These are phyloP conservation scores for Ptychadena robeensis DNA, from an alignment of 2,797 vertebrate species.

Conservation along the genomic window DNA sequence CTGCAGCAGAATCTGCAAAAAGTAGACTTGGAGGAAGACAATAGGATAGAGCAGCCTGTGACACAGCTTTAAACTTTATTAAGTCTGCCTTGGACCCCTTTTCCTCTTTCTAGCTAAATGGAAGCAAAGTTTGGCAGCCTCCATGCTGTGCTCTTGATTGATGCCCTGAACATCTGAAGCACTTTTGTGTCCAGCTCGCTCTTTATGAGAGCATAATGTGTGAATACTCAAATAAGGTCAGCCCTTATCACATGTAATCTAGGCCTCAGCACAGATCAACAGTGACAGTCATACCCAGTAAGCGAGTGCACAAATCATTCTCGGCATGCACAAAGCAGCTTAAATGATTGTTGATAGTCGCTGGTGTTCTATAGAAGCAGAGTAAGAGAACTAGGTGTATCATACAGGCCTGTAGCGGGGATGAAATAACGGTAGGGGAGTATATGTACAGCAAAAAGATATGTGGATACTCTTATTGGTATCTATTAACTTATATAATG, in stretches of 20 bases:
- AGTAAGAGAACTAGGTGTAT: conserved; percentile 58
- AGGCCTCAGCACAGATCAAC: conserved; percentile 75
- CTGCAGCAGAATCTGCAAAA: conserved; percentile 69
- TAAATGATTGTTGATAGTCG: conserved; percentile 65
- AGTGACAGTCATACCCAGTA: conserved; percentile 74
- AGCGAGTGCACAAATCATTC: conserved; percentile 77
- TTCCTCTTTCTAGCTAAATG: conserved; percentile 70
- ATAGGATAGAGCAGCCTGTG: conserved; percentile 72
- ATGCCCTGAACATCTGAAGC: conserved; percentile 84
- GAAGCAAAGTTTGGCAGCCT: conserved; percentile 80
- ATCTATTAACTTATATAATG: no score
- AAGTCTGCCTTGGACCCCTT: conserved; percentile 75
- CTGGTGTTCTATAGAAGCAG: conserved; percentile 67
- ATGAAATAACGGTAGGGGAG: conserved; percentile 61
- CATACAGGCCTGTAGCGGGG: conserved; percentile 79
- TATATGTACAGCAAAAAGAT: conserved; percentile 66
- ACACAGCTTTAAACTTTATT: conserved; percentile 81
- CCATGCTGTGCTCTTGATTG: conserved; percentile 86
- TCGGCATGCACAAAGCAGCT: conserved; percentile 65
- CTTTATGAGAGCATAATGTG: conserved; percentile 80
- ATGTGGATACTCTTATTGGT: no score
- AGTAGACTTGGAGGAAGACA: conserved; percentile 72
- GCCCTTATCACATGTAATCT: conserved; percentile 81
- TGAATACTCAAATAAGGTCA: conserved; percentile 81
- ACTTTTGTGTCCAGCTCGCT: conserved; percentile 86